phyloP scores from a whole-genome alignment of 2,888 invertebrate genomes.

The Tanytarsus gracilentus region DNA sequence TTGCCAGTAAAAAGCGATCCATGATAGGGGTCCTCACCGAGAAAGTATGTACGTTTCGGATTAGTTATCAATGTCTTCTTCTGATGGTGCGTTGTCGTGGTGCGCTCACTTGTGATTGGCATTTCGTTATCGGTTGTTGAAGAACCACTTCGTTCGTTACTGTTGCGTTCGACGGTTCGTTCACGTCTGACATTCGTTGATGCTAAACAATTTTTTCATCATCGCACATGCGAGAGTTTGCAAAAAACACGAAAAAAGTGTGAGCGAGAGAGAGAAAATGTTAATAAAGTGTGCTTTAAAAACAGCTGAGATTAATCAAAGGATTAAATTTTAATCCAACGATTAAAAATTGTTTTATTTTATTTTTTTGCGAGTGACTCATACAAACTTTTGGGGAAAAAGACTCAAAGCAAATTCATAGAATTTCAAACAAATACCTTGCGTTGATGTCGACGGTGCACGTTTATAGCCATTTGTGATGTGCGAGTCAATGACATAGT shows the following conservation, averaged over 20 bases:
- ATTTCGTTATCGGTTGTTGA: conserved; percentile 34
- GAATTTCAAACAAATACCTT: conserved; percentile 22
- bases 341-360: no score
- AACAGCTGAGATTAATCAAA: no score
- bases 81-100: conserved; percentile 32
- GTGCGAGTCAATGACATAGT: conserved; percentile 44
- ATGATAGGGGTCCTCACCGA: conserved; percentile 79
- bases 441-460: conserved; percentile 31
- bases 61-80: conserved; percentile 36
- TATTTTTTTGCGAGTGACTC: no score
- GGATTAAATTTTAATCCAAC: no score
- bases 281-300: no score
- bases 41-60: conserved; percentile 69
- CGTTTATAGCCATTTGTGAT: conserved; percentile 34
- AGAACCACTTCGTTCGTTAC: conserved; percentile 32
- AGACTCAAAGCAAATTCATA: no score
- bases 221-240: conserved; percentile 5
- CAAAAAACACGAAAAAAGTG: conserved; percentile 1
- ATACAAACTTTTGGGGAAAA: no score
- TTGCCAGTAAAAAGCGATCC: conserved; percentile 67
- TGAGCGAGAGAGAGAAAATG: not conserved
- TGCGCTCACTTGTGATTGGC: conserved; percentile 22
- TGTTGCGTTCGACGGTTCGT: conserved; percentile 30
- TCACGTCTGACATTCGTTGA: conserved; percentile 32
- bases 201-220: conserved; percentile 4